A percentile compares a stretch with the other conserved stretches of the same genome.
These are phyloP conservation scores for Sphaerophoria taeniata DNA, from an alignment of 2,888 invertebrate species.

Conservation along the genomic window DNA sequence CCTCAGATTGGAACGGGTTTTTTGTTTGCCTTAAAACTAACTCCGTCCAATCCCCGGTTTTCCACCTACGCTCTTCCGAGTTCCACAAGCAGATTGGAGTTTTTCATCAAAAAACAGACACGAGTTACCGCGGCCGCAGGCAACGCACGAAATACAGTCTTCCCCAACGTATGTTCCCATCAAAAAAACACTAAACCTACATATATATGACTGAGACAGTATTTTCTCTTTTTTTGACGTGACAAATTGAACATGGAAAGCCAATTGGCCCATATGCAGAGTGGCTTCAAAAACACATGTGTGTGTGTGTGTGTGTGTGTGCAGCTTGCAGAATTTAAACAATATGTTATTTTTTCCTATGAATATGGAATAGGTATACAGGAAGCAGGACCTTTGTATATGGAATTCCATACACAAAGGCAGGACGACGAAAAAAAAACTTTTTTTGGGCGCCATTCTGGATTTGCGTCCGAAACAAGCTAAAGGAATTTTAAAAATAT, in stretches of 20 bases:
- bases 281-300: too few species aligned
- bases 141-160: slow-evolving; percentile 16
- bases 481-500: slow-evolving; percentile 1
- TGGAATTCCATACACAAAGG: too few species aligned
- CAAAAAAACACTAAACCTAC: slow-evolving; percentile 18
- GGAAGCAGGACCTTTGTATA: too few species aligned
- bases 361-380: neutral
- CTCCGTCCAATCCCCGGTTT: too few species aligned
- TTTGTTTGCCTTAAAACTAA: too few species aligned
- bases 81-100: slow-evolving; percentile 4
- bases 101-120: slow-evolving; percentile 46
- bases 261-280: slow-evolving; percentile 32
- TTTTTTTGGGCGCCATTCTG: neutral
- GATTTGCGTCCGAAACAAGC: neutral
- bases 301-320: slow-evolving; percentile 1
- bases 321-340: slow-evolving; percentile 23
- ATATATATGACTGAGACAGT: neutral
- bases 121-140: slow-evolving; percentile 36
- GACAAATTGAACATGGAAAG: slow-evolving; percentile 45
- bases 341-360: slow-evolving; percentile 32
- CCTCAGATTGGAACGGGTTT: slow-evolving; percentile 38
- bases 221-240: slow-evolving; percentile 22
- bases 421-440: neutral
- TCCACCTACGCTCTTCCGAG: slow-evolving; percentile 3
- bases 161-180: slow-evolving; percentile 17